phyloP scores from a whole-genome alignment of 2,888 invertebrate species.

The Chromoteleia sp. region DNA sequence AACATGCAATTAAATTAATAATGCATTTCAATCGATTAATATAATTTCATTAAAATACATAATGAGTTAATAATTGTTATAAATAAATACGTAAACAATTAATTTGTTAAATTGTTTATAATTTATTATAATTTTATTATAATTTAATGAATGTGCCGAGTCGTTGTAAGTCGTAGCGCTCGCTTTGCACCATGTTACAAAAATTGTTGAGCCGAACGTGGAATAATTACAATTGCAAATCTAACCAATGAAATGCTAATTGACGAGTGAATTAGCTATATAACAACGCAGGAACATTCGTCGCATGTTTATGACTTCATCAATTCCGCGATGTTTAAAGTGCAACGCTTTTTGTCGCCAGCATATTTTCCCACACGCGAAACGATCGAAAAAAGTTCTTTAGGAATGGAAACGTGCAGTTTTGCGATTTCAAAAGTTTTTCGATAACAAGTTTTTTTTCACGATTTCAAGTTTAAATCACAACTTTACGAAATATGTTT shows the following conservation, averaged over 20 bases:
- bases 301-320: constrained; percentile 52
- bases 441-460: not conserved
- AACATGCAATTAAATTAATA: too few relatives aligned
- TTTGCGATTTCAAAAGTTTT: not conserved
- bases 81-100: too few relatives aligned
- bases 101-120: too few relatives aligned
- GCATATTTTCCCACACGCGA: constrained; percentile 31
- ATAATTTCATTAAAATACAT: too few relatives aligned
- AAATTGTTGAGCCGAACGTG: constrained; percentile 45
- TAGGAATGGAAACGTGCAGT: not conserved
- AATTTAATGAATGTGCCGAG: constrained; percentile 32
- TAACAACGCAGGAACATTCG: constrained; percentile 32
- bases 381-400: constrained; percentile 10
- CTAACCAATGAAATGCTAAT: constrained; percentile 59
- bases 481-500: too few relatives aligned
- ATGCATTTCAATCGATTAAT: too few relatives aligned
- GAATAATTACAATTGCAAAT: constrained; percentile 60
- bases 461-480: too few relatives aligned
- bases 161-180: constrained; percentile 29
- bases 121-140: too few relatives aligned
- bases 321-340: constrained; percentile 46
- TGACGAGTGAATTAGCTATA: constrained; percentile 50
- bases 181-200: constrained; percentile 46
- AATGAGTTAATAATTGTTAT: too few relatives aligned
- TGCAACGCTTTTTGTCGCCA: constrained; percentile 32